Base-by-base conservation (phyloP, 1,140 invertebrate genomes). In the Maniola jurtina region DNA sequence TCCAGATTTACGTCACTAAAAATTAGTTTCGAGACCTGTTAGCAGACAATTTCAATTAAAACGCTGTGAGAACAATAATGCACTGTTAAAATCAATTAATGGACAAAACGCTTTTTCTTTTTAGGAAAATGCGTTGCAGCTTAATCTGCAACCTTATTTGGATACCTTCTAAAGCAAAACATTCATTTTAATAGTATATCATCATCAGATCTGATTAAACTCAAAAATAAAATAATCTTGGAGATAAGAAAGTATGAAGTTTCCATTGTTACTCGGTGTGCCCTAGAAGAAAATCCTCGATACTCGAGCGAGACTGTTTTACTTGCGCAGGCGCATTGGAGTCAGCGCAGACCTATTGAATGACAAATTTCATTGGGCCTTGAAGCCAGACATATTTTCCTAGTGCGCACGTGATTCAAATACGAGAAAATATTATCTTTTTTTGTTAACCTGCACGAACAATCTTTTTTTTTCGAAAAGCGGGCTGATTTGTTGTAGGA, bases 301-400 rank as follows among this genome's bases (percentile, higher is more conserved):
- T 71, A 54, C 48, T 71, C 67, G 59, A 33, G 33, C 54, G 64
- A 64, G 68, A 56, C 72, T 80, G 77, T 73, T 79, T 75, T 71
- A 79, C 59, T 75, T 80, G 81, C 83, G 77, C 73, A 56, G 70
- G 68, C 76, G 79, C 74, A 62, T 50, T 45, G 65, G 54, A 58
- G 70, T 40, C 68, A 47, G 68, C 76, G 73, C 72, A 66, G 73
- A 66, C 75, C 74, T 70, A 61, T 76, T 81, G 82, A 89, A 88
- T 88, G 84, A 84, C 79, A 89, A 89, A 88, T 86, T 89, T 89
- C 86, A 82, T 86, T 73, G 60, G 79, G 71, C 86, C 86, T 89
- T 89, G 84, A 79, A 66, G 48, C 62, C 62, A 69, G 66, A 64
- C 73, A 80, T 87, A 82, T 89, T 88, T 86, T 87, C 84, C 83